Evolutionary conservation across 2,113 vertebrate species (phyloP).

Genomic region (Lanius ludovicianus): DNA sequence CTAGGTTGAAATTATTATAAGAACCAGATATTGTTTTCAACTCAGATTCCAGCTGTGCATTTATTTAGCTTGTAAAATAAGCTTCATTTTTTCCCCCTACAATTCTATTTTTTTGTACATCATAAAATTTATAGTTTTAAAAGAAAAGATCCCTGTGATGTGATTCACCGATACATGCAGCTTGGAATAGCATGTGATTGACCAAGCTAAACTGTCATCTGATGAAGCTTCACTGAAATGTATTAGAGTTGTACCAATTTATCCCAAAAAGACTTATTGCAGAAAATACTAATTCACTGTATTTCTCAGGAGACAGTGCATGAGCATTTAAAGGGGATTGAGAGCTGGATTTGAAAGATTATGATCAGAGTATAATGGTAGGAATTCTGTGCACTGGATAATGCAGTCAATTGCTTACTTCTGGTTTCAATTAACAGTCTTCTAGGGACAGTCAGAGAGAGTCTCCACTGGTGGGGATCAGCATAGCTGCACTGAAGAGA

Average conservation of each 20-base stretch:
- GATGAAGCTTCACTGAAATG: neutral
- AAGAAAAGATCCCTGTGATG: neutral
- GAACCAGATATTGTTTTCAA: neutral
- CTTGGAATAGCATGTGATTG: neutral
- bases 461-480: neutral
- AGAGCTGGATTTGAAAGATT: neutral
- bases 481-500: neutral
- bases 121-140: neutral
- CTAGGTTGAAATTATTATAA: neutral
- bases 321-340: neutral
- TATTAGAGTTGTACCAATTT: neutral
- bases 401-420: neutral
- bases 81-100: neutral
- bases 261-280: neutral
- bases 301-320: neutral
- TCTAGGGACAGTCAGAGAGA: neutral
- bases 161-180: neutral
- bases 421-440: neutral
- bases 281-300: neutral
- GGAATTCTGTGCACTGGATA: neutral
- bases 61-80: neutral
- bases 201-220: neutral
- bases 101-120: neutral
- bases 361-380: neutral
- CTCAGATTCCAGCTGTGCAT: neutral